phyloP scores from a whole-genome alignment of 2,113 vertebrate species.

The Oreochromis tanganicae region DNA sequence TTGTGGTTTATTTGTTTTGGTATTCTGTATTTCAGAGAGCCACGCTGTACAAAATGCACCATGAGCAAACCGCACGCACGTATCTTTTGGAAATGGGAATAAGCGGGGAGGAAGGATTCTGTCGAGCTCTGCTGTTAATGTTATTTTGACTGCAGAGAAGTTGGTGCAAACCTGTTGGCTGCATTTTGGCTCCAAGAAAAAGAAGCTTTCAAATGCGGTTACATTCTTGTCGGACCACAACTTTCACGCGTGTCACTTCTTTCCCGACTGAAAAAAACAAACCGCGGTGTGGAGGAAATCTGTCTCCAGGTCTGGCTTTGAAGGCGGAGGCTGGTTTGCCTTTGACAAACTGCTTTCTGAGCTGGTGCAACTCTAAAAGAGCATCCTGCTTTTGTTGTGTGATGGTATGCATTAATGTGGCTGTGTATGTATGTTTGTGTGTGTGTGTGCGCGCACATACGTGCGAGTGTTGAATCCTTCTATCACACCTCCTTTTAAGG shows the following conservation, averaged over 20 bases:
- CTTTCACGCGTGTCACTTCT: neutral
- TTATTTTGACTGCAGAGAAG: neutral
- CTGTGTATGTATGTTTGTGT: neutral
- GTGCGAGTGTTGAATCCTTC: slow-evolving; percentile 30
- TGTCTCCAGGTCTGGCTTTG: slow-evolving; percentile 24
- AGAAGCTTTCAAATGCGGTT: neutral
- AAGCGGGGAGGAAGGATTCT: neutral
- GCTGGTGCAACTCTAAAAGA: slow-evolving; percentile 14
- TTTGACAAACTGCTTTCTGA: slow-evolving; percentile 4
- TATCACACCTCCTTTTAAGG: slow-evolving; percentile 54
- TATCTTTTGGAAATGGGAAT: neutral
- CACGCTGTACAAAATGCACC: neutral
- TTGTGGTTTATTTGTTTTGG: neutral
- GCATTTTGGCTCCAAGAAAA: neutral
- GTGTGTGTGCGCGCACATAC: neutral
- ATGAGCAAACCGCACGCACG: neutral
- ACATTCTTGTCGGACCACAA: neutral
- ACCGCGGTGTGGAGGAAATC: neutral
- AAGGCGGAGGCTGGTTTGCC: slow-evolving; percentile 26
- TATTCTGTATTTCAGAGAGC: neutral
- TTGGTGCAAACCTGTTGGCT: neutral
- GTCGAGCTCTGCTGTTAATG: neutral
- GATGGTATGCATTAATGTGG: neutral
- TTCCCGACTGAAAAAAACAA: neutral
- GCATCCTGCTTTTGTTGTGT: slow-evolving; percentile 32